A percentile compares a stretch with the other conserved stretches of the same genome.
These are phyloP conservation scores for Melipona bicolor DNA, from an alignment of 2,888 invertebrate genomes.

Conservation along the genomic window DNA sequence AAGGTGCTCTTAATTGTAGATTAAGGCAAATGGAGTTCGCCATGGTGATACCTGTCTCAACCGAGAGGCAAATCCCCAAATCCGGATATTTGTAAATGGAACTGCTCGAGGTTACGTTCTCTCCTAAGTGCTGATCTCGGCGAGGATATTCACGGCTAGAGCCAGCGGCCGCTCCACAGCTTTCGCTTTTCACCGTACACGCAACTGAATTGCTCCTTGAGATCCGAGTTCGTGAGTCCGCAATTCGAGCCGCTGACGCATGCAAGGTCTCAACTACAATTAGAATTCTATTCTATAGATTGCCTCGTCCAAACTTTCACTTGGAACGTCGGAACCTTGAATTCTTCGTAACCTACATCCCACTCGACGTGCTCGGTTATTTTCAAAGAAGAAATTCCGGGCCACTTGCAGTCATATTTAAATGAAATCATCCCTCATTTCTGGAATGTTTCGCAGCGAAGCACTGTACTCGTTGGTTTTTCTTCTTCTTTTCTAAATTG, in stretches of 20 bases:
- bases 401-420: neutral
- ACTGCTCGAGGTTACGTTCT: constrained; percentile 27
- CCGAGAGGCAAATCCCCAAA: constrained; percentile 24
- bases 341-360: neutral
- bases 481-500: too few relatives aligned
- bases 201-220: constrained; percentile 13
- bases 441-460: too few relatives aligned
- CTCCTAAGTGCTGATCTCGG: constrained; percentile 23
- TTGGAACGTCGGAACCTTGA: neutral
- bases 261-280: constrained; percentile 12
- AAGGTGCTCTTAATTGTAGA: constrained; percentile 37
- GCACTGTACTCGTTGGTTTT: too few relatives aligned
- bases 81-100: constrained; percentile 47
- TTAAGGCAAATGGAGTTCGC: constrained; percentile 35
- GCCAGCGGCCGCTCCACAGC: neutral
- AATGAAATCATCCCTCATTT: too few relatives aligned
- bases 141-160: constrained; percentile 28
- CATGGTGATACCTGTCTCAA: constrained; percentile 23
- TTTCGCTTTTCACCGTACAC: constrained; percentile 21
- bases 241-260: constrained; percentile 4
- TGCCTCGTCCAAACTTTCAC: neutral
- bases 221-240: neutral
- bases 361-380: too few relatives aligned
- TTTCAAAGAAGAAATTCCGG: neutral
- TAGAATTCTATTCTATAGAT: constrained; percentile 9